Conservation (phyloP, 2,888 invertebrate genomes). For the Limenitis arthemis region DNA sequence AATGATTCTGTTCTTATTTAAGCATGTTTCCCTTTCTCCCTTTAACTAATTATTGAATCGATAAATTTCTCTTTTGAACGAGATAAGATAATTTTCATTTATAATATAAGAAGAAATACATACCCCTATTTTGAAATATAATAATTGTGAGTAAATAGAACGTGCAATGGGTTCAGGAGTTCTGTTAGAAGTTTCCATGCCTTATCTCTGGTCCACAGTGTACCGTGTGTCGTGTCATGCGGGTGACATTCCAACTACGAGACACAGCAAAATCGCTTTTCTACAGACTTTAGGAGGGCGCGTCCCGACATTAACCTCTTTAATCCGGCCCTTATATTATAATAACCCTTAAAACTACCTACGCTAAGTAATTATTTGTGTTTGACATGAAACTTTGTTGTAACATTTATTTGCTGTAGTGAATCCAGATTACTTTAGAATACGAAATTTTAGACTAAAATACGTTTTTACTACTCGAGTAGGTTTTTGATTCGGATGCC, state of each 20-base stretch:
- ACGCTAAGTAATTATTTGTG: conserved; percentile 8
- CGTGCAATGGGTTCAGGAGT: conserved; percentile 1
- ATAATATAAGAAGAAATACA: no score
- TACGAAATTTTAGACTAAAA: no score
- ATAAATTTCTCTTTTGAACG: no score
- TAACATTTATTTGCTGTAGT: no score
- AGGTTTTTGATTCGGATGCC: no score
- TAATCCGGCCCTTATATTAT: conserved; percentile 23
- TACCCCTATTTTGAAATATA: no score
- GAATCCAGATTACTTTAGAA: no score
- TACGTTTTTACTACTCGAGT: no score
- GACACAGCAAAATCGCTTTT: conserved; percentile 55
- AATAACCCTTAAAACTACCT: conserved; percentile 13
- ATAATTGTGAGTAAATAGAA: conserved; percentile 5
- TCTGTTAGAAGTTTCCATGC: conserved; percentile 18
- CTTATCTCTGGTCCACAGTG: conserved; percentile 46
- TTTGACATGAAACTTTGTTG: conserved; percentile 1
- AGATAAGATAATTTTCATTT: no score
- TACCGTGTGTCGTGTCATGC: conserved; percentile 29
- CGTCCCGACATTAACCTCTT: conserved; percentile 36
- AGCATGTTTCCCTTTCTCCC: no score
- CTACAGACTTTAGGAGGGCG: conserved; percentile 45
- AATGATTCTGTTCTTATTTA: no score
- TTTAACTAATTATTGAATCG: no score
- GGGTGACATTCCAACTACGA: conserved; percentile 51